phyloP scores from a whole-genome alignment of 2,888 invertebrate genomes.

The Strigamia crassipes region DNA sequence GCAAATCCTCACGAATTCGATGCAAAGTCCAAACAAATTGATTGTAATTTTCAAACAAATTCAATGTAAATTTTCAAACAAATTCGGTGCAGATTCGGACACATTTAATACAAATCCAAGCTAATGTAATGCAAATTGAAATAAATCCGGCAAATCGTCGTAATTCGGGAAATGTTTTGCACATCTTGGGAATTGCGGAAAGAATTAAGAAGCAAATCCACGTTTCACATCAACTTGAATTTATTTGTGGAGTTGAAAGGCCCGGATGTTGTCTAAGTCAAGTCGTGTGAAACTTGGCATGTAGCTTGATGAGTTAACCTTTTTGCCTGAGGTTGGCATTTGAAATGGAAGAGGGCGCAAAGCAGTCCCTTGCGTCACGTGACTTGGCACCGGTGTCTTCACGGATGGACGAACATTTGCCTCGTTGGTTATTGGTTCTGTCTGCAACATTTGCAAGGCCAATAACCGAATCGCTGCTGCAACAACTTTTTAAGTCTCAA shows the following conservation, averaged over 20 bases:
- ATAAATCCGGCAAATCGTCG: too few relatives aligned
- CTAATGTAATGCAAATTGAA: too few relatives aligned
- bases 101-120: too few relatives aligned
- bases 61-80: too few relatives aligned
- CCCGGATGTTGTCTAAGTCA: background rate
- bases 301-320: conserved; percentile 21
- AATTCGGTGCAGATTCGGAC: too few relatives aligned
- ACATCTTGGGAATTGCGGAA: too few relatives aligned
- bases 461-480: conserved; percentile 16
- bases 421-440: conserved; percentile 21
- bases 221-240: background rate
- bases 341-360: conserved; percentile 10
- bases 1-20: too few relatives aligned
- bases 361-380: conserved; percentile 8
- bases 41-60: too few relatives aligned
- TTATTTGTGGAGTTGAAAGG: background rate
- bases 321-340: conserved; percentile 17
- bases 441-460: conserved; percentile 35
- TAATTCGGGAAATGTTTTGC: too few relatives aligned
- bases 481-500: conserved; percentile 15
- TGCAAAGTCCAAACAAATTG: too few relatives aligned
- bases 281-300: conserved; percentile 21
- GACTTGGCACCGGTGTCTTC: conserved; percentile 21
- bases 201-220: too few relatives aligned
- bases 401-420: conserved; percentile 16